These are phyloP conservation scores for Enoplosus armatus DNA, from an alignment of 2,797 vertebrate genomes.

Conservation along the genomic window DNA sequence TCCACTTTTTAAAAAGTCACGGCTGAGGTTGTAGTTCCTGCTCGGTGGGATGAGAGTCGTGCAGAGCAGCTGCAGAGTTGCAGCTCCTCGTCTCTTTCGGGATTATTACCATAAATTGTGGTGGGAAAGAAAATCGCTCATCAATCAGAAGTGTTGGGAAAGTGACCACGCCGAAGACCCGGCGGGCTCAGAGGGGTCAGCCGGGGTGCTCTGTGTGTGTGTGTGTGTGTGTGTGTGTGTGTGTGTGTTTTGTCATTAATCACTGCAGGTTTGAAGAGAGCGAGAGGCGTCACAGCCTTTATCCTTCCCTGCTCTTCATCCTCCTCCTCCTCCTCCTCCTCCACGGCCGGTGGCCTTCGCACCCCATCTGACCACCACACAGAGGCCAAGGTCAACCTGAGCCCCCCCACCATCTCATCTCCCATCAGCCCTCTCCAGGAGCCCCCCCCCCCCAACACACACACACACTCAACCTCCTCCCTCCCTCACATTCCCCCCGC, in stretches of 20 bases:
- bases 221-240: conserved; percentile 39
- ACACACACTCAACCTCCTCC: conserved; percentile 17
- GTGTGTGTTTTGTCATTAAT: conserved; percentile 72
- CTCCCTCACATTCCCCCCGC: conserved; percentile 77
- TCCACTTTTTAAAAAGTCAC: not conserved
- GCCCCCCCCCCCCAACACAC: conserved; percentile 14
- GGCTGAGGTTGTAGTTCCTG: not conserved
- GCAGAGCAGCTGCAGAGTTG: conserved; percentile 62
- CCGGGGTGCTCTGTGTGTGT: conserved; percentile 23
- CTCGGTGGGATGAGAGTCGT: conserved; percentile 19
- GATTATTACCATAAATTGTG: conserved; percentile 71
- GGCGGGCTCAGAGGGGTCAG: conserved; percentile 67
- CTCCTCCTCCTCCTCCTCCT: conserved; percentile 38
- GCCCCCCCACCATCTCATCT: conserved; percentile 26
- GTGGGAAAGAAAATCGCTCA: conserved; percentile 76
- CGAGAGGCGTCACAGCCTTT: conserved; percentile 57
- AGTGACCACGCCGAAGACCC: conserved; percentile 71
- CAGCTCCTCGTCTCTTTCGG: conserved; percentile 33
- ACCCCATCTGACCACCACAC: conserved; percentile 79
- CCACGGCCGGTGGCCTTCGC: conserved; percentile 72
- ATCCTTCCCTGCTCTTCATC: conserved; percentile 50
- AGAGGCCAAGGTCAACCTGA: conserved; percentile 83
- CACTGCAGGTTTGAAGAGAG: conserved; percentile 64
- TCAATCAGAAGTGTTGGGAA: conserved; percentile 77
- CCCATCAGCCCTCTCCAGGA: conserved; percentile 44